Conservation (phyloP, 2,888 invertebrate species). For the Eristalinus aeneus region DNA sequence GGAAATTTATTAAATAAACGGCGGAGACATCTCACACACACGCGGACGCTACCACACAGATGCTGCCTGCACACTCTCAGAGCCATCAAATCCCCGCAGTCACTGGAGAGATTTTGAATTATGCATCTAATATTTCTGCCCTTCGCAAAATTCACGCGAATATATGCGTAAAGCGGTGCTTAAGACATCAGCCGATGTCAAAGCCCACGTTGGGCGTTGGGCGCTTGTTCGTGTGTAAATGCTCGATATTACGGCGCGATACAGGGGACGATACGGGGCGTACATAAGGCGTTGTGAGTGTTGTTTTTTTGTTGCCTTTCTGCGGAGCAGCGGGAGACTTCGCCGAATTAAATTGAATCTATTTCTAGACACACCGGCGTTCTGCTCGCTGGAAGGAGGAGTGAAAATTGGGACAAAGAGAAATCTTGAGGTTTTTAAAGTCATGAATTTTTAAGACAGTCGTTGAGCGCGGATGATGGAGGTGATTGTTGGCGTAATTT, state of each 20-base stretch:
- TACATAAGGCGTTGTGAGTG: not conserved
- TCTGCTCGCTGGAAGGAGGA: not conserved
- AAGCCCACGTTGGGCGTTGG: not conserved
- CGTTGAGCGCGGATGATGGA: not conserved
- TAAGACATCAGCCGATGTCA: not conserved
- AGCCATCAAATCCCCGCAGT: not conserved
- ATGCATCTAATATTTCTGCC: not conserved
- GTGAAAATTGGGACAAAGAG: not conserved
- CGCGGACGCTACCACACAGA: not conserved
- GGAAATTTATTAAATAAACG: not conserved
- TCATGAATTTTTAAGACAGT: not conserved
- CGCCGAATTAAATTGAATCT: slow-evolving; percentile 6
- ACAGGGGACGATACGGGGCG: not conserved
- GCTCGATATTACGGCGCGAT: not conserved
- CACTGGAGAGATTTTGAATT: not conserved
- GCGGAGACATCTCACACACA: not conserved
- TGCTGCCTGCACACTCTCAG: not conserved
- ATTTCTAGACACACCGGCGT: not conserved
- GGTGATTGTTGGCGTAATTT: too few species aligned
- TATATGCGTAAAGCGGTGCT: not conserved
- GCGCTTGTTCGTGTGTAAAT: not conserved
- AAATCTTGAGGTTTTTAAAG: not conserved
- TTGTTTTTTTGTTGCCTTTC: not conserved
- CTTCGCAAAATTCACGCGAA: not conserved
- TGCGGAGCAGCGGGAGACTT: not conserved